A percentile compares a stretch with the other conserved stretches of the same genome.
phyloP scores from a whole-genome alignment of 2,113 vertebrate genomes.

The Archocentrus centrarchus region DNA sequence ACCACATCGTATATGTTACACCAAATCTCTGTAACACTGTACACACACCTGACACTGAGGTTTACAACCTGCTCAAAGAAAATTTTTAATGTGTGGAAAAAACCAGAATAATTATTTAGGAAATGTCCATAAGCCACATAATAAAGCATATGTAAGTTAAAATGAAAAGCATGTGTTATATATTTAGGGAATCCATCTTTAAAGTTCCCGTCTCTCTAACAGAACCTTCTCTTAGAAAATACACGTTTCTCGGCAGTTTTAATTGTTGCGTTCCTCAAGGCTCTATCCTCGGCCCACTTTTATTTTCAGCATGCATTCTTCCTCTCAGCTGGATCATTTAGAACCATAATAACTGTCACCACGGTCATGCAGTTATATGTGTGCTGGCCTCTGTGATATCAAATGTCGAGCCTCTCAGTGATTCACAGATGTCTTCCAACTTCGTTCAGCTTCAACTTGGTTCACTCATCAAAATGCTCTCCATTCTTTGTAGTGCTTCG shows the following conservation, averaged over 20 bases:
- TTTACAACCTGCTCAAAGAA: not conserved
- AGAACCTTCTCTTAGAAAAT: not conserved
- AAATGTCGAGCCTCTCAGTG: not conserved
- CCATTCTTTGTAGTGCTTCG: not conserved
- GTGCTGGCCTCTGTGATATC: not conserved
- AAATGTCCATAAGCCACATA: not conserved
- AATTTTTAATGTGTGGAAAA: not conserved
- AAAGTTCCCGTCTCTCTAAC: not conserved
- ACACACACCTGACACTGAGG: slow-evolving; percentile 15
- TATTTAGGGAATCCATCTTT: not conserved
- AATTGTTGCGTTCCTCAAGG: not conserved
- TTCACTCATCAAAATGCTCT: not conserved
- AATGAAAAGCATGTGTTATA: not conserved
- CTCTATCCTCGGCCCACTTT: not conserved
- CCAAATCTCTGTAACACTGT: slow-evolving; percentile 1
- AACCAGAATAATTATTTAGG: not conserved
- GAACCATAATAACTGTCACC: not conserved
- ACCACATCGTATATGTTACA: not conserved
- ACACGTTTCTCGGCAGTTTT: not conserved
- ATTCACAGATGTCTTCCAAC: not conserved
- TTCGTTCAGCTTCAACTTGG: rapidly evolving
- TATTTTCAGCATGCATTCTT: not conserved
- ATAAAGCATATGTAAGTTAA: not conserved
- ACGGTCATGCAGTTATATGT: not conserved
- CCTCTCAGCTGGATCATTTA: not conserved